Base-by-base conservation (phyloP, 1,140 invertebrate genomes). In the Cherax destructor region DNA sequence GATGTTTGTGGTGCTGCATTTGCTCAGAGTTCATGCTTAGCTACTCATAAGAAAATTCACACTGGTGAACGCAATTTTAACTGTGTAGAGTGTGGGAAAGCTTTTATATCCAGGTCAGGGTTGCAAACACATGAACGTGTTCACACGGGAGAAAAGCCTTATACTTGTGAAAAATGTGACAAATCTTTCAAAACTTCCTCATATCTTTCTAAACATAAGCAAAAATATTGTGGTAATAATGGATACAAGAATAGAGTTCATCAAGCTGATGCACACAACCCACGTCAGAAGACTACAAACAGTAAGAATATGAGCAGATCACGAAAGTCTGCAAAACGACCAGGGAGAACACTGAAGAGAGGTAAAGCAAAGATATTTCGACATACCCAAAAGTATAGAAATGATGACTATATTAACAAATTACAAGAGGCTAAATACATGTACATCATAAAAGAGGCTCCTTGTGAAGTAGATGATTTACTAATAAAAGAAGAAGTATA, bases 21-120 rank as follows among this genome's bases (percentile, higher is more conserved):
- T 76, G 90, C 84, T 81, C 90, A 91, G 74, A 91, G 90, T 59
- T 91, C 90, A 21, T 91, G 90, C 59, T 56, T 91, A n/a, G 90
- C 90, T 59, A 91, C 90, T 11, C 99, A 99, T 94, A 95, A 98
- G 77, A 96, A 98, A 65, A 97, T 97, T 24, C 96, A 96, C 93
- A 96, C 96, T 1, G 96, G 95, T 5, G 95, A 95, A 91, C 96
- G 97, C 92, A 96, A 96, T 5, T 96, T 95, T 93, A 96, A 96
- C 93, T 96, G 96, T 77, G 52, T 56, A 18, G 47, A 61, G 77
- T 92, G 97, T 94, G 96, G 95, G 52, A 97, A 97, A 94, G 96
- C 96, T 16, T 98, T 98, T 94, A 91, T 91, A 74, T 91, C 90
- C 11, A 69, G 90, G 6, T 91, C 90, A 61, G 90, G 90, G 1